Evolutionary conservation across 2,888 invertebrate genomes (phyloP).

Genomic region (Bhutanitis thaidina): DNA sequence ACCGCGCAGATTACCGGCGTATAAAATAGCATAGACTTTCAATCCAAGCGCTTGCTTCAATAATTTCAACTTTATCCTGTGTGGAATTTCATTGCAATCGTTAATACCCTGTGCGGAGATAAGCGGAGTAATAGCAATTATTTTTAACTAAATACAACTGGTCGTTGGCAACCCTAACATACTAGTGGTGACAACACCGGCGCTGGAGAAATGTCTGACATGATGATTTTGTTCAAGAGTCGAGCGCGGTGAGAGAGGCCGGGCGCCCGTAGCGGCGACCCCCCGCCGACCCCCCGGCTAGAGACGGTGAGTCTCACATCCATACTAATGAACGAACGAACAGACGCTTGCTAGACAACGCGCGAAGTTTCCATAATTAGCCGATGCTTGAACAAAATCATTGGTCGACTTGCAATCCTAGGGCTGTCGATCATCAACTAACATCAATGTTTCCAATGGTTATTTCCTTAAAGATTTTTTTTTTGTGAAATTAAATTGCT

Average conservation of each 20-base stretch:
- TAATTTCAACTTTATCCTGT: no score
- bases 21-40: no score
- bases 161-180: neutral
- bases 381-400: constrained; percentile 55
- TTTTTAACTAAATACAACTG: neutral
- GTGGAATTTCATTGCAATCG: no score
- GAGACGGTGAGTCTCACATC: constrained; percentile 63
- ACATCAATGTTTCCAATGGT: neutral
- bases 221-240: constrained; percentile 76
- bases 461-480: no score
- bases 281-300: constrained; percentile 41
- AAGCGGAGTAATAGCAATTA: no score
- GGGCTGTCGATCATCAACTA: neutral
- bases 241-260: constrained; percentile 60
- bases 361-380: constrained; percentile 48
- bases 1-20: no score
- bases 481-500: no score
- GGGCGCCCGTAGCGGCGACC: constrained; percentile 61
- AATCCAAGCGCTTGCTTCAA: no score
- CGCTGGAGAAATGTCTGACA: constrained; percentile 24
- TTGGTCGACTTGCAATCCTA: constrained; percentile 19
- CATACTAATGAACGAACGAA: constrained; percentile 25
- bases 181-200: neutral
- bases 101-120: no score
- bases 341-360: constrained; percentile 25